phyloP scores from a whole-genome alignment of 2,888 invertebrate species.

The Pyralis farinalis region DNA sequence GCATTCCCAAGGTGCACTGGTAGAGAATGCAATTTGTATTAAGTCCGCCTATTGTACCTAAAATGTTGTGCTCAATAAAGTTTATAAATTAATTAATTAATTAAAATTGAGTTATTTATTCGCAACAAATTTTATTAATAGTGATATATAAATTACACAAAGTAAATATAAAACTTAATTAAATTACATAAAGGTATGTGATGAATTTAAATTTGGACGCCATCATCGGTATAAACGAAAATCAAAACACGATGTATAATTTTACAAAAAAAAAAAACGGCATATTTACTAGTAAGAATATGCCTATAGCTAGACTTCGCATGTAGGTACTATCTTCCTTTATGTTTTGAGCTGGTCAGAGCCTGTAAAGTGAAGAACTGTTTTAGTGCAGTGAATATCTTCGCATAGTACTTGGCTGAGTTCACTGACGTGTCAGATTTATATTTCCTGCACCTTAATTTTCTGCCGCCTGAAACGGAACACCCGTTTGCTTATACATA shows the following conservation, averaged over 20 bases:
- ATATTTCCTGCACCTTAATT: slow-evolving; percentile 72
- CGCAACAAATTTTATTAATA: slow-evolving; percentile 66
- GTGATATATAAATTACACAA: slow-evolving; percentile 64
- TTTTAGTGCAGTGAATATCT: slow-evolving; percentile 74
- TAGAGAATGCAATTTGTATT: no score
- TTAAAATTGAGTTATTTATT: slow-evolving; percentile 17
- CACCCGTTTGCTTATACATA: slow-evolving; percentile 40
- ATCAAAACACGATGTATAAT: slow-evolving; percentile 20
- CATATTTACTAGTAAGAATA: no score
- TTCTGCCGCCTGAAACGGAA: slow-evolving; percentile 75
- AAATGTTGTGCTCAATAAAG: no score
- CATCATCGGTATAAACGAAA: slow-evolving; percentile 28
- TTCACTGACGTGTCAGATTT: slow-evolving; percentile 69
- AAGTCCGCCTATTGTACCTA: no score
- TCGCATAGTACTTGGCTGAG: slow-evolving; percentile 69
- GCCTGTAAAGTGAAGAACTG: slow-evolving; percentile 77
- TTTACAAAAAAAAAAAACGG: slow-evolving; percentile 16
- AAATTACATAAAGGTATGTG: slow-evolving; percentile 33
- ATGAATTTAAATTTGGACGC: slow-evolving; percentile 39
- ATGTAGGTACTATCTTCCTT: slow-evolving; percentile 55
- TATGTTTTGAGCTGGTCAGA: slow-evolving; percentile 69
- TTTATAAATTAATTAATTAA: no score
- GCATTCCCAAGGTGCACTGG: no score
- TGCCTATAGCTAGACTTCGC: slow-evolving; percentile 18
- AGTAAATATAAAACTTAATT: slow-evolving; percentile 47